Evolutionary conservation across 2,797 vertebrate genomes (phyloP).

Genomic region (Eutrigla gurnardus): DNA sequence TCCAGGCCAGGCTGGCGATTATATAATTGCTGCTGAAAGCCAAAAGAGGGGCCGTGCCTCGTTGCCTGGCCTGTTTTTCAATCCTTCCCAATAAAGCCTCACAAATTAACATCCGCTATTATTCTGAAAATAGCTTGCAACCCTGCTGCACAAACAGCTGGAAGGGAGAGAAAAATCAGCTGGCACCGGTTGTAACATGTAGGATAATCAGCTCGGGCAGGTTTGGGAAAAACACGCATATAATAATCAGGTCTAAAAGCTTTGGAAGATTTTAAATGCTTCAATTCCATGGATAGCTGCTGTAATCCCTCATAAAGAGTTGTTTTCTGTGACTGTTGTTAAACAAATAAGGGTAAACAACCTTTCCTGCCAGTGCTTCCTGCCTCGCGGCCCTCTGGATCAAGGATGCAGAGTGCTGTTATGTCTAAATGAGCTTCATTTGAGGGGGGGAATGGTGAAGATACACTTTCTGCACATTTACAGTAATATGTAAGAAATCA

Average conservation of each 20-base stretch:
- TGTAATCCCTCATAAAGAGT: slow-evolving; percentile 77
- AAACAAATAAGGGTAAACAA: slow-evolving; percentile 65
- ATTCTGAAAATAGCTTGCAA: slow-evolving; percentile 80
- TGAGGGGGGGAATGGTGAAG: too few species aligned
- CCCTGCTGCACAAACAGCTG: slow-evolving; percentile 78
- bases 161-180: slow-evolving; percentile 75
- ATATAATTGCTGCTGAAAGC: slow-evolving; percentile 71
- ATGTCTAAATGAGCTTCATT: background rate
- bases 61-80: slow-evolving; percentile 74
- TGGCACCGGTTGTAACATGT: slow-evolving; percentile 66
- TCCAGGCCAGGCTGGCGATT: slow-evolving; percentile 62
- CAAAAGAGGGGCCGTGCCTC: slow-evolving; percentile 59
- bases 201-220: slow-evolving; percentile 77
- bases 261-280: slow-evolving; percentile 70
- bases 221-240: slow-evolving; percentile 67
- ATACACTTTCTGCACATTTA: background rate
- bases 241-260: slow-evolving; percentile 76
- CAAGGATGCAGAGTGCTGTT: background rate
- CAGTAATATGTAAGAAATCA: background rate
- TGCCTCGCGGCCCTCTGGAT: slow-evolving; percentile 2
- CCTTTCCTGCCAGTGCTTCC: slow-evolving; percentile 42
- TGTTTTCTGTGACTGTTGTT: slow-evolving; percentile 67
- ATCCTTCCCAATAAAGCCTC: slow-evolving; percentile 72
- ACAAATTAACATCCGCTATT: slow-evolving; percentile 83
- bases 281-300: slow-evolving; percentile 61